Evolutionary conservation across 2,888 invertebrate genomes (phyloP), one percentile per base, ranked within the genome.

Genomic region (Pandemis heparana): DNA sequence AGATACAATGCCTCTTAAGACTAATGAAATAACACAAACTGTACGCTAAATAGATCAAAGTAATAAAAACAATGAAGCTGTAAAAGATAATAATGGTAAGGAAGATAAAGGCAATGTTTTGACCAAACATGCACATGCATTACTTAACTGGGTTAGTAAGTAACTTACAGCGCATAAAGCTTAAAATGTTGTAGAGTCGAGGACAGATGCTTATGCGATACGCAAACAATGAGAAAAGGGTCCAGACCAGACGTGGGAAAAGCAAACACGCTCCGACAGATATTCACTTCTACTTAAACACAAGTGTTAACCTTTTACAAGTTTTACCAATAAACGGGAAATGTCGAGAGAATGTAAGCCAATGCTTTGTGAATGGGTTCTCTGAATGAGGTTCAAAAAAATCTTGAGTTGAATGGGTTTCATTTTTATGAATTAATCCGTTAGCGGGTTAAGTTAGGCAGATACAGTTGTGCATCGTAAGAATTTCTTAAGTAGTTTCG

Each of bases 181-280:
- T 38, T 12, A 38, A 61, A 63, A 63, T 23, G 48, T 32, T 23
- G 48, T 32, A 38, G 65, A 56, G 14, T 41, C 63, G 68, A 68
- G 73, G 68, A 73, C 74, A 74, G 64, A 74, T 70, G 74, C 70
- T 74, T 69, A 74, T 74, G 41, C 74, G 73, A 69, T 75, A 75
- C 46, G 77, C 75, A 82, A 77, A 82, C 79, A 81, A 76, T 75
- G 72, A 74, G 79, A 85, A 85, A 56, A 84, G 83, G 82, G 84
- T 79, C 81, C 82, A 77, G 77, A 79, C 79, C 82, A 77, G 77
- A 79, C 79, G 86, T 90, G 90, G 84, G 89, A 90, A 89, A 82
- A 75, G 83, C 83, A 89, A 89, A 90, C 74, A 72, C 76, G 60
- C 76, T 65, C 23, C 9, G 74, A 79, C 82, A 86, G 87, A 88